Percentiles rank a stretch among this genome's conserved stretches.
These are phyloP conservation scores for Myotis myotis DNA, from an alignment of 2,797 vertebrate species.

Conservation along the genomic window DNA sequence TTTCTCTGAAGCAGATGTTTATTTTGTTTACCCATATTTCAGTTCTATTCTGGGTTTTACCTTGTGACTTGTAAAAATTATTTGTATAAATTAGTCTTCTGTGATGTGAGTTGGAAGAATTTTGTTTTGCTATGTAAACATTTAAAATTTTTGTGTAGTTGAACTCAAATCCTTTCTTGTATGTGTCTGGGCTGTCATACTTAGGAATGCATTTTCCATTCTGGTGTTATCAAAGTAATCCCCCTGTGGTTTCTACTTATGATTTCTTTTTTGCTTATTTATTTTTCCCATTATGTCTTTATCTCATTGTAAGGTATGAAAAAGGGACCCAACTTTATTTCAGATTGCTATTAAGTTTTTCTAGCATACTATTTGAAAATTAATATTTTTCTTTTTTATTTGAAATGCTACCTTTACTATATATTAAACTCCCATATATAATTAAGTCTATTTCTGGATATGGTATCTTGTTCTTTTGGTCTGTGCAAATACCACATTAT, in stretches of 20 bases:
- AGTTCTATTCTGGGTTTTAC: background rate
- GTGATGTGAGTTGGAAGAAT: background rate
- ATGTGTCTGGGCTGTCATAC: background rate
- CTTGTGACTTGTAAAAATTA: background rate
- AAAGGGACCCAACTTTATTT: background rate
- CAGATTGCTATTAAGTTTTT: background rate
- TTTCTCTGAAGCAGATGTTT: constrained; percentile 19
- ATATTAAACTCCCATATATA: background rate
- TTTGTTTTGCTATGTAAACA: background rate
- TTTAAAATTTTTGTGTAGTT: background rate
- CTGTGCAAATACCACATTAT: background rate
- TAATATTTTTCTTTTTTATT: background rate
- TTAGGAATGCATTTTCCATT: background rate
- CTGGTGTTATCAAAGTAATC: background rate
- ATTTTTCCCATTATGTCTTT: background rate
- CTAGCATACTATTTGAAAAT: background rate
- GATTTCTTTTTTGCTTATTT: background rate
- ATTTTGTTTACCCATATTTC: background rate
- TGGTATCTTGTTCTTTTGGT: background rate
- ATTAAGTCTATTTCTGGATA: background rate
- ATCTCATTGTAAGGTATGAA: background rate
- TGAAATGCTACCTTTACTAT: background rate
- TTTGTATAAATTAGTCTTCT: background rate
- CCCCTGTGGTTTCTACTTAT: background rate
- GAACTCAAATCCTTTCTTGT: background rate